These are phyloP conservation scores for Ophion ventricosus DNA, from an alignment of 2,888 invertebrate species.

Conservation along the genomic window DNA sequence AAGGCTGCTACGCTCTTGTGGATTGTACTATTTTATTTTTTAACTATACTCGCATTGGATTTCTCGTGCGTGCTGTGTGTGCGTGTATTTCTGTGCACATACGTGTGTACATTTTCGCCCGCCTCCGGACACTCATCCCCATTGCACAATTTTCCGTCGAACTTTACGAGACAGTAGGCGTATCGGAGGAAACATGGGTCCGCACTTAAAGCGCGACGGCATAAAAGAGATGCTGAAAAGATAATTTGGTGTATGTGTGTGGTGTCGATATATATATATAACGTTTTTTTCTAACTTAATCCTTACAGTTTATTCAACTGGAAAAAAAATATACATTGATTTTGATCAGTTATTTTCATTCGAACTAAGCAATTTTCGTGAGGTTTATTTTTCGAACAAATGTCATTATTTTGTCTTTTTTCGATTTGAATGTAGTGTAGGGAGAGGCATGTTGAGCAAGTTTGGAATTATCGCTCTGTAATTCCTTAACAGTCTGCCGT, in stretches of 20 bases:
- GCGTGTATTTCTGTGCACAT: not conserved
- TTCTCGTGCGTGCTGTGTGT: not conserved
- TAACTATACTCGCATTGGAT: not conserved
- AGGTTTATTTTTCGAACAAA: too few species aligned
- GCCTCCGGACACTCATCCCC: not conserved
- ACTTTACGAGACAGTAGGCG: constrained; percentile 48
- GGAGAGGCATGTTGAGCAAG: too few species aligned
- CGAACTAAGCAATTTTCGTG: too few species aligned
- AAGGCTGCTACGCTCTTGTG: not conserved
- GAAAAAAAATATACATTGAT: too few species aligned
- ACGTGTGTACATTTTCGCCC: too few species aligned
- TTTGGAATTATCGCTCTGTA: too few species aligned
- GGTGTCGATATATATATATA: not conserved
- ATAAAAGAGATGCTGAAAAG: constrained; percentile 22
- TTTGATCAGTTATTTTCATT: too few species aligned
- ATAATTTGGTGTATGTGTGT: constrained; percentile 13
- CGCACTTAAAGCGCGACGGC: constrained; percentile 31
- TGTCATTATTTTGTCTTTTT: too few species aligned
- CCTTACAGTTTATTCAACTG: too few species aligned
- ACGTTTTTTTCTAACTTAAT: too few species aligned
- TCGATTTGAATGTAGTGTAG: too few species aligned
- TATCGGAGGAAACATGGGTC: constrained; percentile 34
- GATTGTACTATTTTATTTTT: constrained; percentile 10
- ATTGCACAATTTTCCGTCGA: constrained; percentile 48
- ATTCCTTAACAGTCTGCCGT: too few species aligned